phyloP scores from a whole-genome alignment of 2,113 vertebrate genomes.

The Acrocephalus arundinaceus region DNA sequence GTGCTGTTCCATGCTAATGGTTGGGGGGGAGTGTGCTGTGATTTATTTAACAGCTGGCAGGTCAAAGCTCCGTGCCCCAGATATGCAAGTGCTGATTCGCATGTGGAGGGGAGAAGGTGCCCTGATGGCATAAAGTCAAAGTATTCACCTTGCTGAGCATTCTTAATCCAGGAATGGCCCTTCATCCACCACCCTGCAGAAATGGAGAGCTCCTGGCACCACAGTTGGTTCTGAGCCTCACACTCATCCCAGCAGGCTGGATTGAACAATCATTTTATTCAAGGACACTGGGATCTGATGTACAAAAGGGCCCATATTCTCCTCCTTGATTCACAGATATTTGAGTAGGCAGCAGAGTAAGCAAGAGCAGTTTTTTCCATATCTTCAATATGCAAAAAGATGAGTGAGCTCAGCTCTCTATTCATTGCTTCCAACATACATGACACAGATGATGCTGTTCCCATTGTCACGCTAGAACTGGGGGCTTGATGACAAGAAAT shows the following conservation, averaged over 20 bases:
- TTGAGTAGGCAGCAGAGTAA: conserved; percentile 46
- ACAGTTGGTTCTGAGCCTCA: neutral
- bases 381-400: conserved; percentile 56
- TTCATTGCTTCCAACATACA: conserved; percentile 59
- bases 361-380: conserved; percentile 28
- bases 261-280: neutral
- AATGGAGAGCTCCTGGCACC: neutral
- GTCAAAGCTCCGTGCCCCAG: neutral
- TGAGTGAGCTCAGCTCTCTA: conserved; percentile 48
- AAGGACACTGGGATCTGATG: neutral
- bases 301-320: neutral
- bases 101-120: neutral
- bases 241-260: neutral
- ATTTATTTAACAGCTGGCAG: neutral
- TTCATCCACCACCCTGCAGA: neutral
- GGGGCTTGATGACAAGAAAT: conserved; percentile 36
- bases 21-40: neutral
- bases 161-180: neutral
- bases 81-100: neutral
- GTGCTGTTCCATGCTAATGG: neutral
- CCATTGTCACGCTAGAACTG: conserved; percentile 51
- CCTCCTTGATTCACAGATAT: conserved; percentile 26
- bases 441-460: conserved; percentile 52
- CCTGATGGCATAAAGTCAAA: neutral
- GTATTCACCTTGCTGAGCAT: neutral